These are phyloP conservation scores for Capromys pilorides DNA, from an alignment of 2,797 vertebrate genomes.

Conservation along the genomic window DNA sequence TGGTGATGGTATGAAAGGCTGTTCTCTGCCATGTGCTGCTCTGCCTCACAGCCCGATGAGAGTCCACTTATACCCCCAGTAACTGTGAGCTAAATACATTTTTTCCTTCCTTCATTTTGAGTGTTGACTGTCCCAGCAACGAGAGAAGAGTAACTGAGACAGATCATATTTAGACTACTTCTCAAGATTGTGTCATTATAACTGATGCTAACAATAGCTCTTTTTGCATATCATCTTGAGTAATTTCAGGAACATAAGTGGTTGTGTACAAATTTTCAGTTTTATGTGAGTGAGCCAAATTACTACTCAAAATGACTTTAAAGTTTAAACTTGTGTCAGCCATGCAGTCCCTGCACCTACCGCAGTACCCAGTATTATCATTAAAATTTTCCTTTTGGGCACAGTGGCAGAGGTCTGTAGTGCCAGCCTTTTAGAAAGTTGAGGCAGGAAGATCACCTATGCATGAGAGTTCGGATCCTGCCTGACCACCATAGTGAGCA, in stretches of 20 bases:
- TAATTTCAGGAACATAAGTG: neutral
- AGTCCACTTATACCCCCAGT: too few species aligned
- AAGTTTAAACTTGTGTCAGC: neutral
- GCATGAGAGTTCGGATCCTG: too few species aligned
- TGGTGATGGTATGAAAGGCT: too few species aligned
- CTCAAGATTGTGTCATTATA: neutral
- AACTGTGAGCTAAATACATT: too few species aligned
- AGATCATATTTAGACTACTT: neutral
- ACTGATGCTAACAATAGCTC: neutral
- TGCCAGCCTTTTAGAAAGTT: too few species aligned
- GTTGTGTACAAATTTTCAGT: neutral
- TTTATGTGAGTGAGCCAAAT: neutral
- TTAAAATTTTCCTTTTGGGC: neutral
- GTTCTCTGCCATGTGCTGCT: too few species aligned
- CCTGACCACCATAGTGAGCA: neutral
- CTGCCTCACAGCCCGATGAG: too few species aligned
- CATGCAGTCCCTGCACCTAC: neutral
- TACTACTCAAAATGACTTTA: neutral
- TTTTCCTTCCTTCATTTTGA: too few species aligned
- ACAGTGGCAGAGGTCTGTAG: neutral
- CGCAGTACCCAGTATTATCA: neutral
- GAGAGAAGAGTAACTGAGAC: too few species aligned
- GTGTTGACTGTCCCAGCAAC: too few species aligned
- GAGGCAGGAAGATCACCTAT: too few species aligned
- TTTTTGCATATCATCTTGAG: neutral